Evolutionary conservation across 2,888 invertebrate species (phyloP).

Genomic region (Andricus quercusramuli): DNA sequence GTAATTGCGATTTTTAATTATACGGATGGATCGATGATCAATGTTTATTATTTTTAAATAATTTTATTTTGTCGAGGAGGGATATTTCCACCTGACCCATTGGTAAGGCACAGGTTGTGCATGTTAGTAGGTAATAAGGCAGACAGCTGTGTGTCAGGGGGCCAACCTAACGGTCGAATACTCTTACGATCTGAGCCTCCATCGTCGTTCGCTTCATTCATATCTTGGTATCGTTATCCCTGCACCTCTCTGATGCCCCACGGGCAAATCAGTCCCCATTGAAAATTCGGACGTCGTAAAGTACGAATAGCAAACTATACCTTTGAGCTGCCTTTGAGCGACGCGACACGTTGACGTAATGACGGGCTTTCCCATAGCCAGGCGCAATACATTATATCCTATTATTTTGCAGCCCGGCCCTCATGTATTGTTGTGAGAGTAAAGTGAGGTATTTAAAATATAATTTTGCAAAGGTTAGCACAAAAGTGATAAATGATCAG

Average conservation of each 20-base stretch:
- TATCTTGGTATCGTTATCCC: conserved; percentile 48
- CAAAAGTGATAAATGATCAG: too few relatives aligned
- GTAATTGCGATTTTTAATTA: background rate
- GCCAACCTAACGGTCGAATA: conserved; percentile 73
- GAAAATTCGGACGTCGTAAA: background rate
- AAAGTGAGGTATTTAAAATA: too few relatives aligned
- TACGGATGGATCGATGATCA: background rate
- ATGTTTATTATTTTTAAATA: background rate
- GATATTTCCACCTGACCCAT: conserved; percentile 60
- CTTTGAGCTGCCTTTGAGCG: too few relatives aligned
- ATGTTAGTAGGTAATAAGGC: conserved; percentile 48
- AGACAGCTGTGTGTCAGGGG: conserved; percentile 72
- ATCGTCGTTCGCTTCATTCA: conserved; percentile 57
- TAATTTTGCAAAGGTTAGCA: too few relatives aligned
- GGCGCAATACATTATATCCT: too few relatives aligned
- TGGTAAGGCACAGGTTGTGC: conserved; percentile 60
- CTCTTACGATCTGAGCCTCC: conserved; percentile 60
- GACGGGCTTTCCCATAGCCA: too few relatives aligned
- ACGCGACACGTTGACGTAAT: too few relatives aligned
- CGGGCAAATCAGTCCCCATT: conserved; percentile 10
- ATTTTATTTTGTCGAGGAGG: conserved; percentile 4
- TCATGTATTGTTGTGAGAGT: too few relatives aligned
- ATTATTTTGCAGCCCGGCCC: too few relatives aligned
- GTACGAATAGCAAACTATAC: too few relatives aligned
- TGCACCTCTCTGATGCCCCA: conserved; percentile 14